Conservation (phyloP, 2,797 vertebrate genomes). For the Orientallactaga sibirica region DNA sequence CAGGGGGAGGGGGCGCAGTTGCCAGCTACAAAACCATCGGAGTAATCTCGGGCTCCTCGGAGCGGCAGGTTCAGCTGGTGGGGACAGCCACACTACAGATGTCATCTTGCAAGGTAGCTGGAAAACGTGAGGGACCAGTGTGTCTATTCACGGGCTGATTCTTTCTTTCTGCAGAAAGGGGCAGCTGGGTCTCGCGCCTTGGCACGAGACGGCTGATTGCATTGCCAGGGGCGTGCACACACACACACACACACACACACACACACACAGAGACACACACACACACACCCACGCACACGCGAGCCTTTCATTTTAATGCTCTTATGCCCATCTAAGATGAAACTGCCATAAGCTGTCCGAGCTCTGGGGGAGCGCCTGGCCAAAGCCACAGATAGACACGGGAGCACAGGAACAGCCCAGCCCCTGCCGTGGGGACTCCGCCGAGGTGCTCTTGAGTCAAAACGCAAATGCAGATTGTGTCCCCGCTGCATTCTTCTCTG, state of each 20-base stretch:
- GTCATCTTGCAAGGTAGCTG: slow-evolving; percentile 65
- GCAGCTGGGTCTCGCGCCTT: slow-evolving; percentile 53
- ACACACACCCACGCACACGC: slow-evolving; percentile 25
- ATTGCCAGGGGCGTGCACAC: not conserved
- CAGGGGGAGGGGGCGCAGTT: slow-evolving; percentile 9
- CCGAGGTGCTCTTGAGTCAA: not conserved
- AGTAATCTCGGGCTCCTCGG: not conserved
- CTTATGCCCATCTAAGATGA: slow-evolving; percentile 44
- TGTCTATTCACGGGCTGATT: slow-evolving; percentile 47
- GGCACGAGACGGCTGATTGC: slow-evolving; percentile 37
- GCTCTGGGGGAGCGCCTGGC: slow-evolving; percentile 17
- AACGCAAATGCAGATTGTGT: slow-evolving; percentile 2
- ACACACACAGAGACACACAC: slow-evolving; percentile 31
- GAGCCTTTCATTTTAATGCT: slow-evolving; percentile 59
- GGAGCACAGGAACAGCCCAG: not conserved
- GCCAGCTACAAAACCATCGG: not conserved
- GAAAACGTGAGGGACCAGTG: not conserved
- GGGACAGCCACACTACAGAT: slow-evolving; percentile 4
- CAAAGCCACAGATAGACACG: not conserved
- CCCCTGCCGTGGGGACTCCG: not conserved
- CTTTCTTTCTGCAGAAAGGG: slow-evolving; percentile 44
- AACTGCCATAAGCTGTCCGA: slow-evolving; percentile 40
- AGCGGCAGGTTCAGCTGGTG: not conserved
- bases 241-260: not conserved
- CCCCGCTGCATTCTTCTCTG: not conserved